A percentile compares a stretch with the other conserved stretches of the same genome.
phyloP scores from a whole-genome alignment of 53 echinoderm and acorn worm species.

The Henricia sp. region DNA sequence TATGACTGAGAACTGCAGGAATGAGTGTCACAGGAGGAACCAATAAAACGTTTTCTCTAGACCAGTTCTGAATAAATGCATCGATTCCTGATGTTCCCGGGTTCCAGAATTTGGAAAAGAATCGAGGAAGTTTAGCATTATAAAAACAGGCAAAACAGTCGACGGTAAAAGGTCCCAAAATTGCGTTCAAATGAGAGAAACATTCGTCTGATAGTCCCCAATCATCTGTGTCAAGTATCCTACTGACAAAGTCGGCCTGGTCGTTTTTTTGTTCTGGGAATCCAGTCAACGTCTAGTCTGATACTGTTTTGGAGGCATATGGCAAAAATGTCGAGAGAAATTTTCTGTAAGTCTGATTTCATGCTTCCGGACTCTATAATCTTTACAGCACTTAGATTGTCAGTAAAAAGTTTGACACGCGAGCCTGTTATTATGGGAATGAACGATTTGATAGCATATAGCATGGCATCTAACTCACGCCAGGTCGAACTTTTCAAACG shows the following conservation, averaged over 20 bases:
- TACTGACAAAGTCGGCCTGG: slow-evolving; percentile 50
- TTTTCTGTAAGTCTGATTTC: neutral
- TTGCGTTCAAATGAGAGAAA: neutral
- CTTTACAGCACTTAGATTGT: slow-evolving; percentile 30
- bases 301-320: neutral
- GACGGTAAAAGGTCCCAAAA: slow-evolving; percentile 15
- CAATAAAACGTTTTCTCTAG: neutral
- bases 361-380: slow-evolving; percentile 34
- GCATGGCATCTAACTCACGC: slow-evolving; percentile 34
- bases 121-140: slow-evolving; percentile 9
- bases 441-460: neutral
- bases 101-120: slow-evolving; percentile 37
- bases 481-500: slow-evolving; percentile 40
- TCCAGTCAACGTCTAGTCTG: slow-evolving; percentile 17
- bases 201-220: slow-evolving; percentile 22
- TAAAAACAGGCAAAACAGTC: slow-evolving; percentile 30
- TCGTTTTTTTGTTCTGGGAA: slow-evolving; percentile 29
- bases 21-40: slow-evolving; percentile 24
- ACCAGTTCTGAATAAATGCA: slow-evolving; percentile 28
- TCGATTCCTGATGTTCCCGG: slow-evolving; percentile 5
- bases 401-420: neutral
- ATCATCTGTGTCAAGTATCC: slow-evolving; percentile 40
- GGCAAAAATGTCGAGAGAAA: slow-evolving; percentile 7
- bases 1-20: neutral
- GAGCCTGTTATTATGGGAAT: slow-evolving; percentile 5